Evolutionary conservation across 2,113 vertebrate genomes (phyloP), one percentile per base, ranked within the genome.

Genomic region (Glareola pratincola): DNA sequence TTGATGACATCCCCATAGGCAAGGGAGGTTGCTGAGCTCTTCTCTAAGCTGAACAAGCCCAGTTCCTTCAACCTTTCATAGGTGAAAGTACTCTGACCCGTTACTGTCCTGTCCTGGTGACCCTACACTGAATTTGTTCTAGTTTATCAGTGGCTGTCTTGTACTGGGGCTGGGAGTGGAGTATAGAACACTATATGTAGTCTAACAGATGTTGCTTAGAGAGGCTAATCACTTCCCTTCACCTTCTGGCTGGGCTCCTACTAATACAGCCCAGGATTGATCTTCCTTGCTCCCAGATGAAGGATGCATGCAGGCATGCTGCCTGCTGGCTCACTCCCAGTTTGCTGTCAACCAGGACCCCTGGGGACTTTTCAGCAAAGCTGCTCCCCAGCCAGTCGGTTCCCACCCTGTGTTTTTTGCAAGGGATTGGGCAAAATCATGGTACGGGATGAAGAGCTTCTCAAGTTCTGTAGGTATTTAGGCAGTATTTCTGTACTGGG

Each of bases 101-200:
- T 32, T 32, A 67, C 29, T 48, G 6, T 50, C 37, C 37, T 36
- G 24, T 50, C 16, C 23, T 78, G 15, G 66, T 74, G 45, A 53
- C 9, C 24, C 6, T 18, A 12, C 6, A 34, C 16, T 56, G 32
- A 76, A 41, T 10, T 83, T 0, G 0, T 5, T 64, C 17, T 4
- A 57, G 9, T 66, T 94, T 73, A 45, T 39, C 51, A 36, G 16
- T 12, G 3, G 34, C 21, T 57, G 29, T 63, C 34, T 66, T 67
- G 34, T 57, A 62, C 14, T 30, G 47, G 12, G 10, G 9, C 17
- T 2, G 9, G 5, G 14, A 79, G 5, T 24, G 21, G 32, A 73
- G 19, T 32, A 14, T 10, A 94, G 67, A 72, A 48, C 23, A 83
- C 80, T 48, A 23, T 10, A 45, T 43, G 47, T 47, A 51, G 13